Evolutionary conservation across 2,888 invertebrate species (phyloP), one percentile per base, ranked within the genome.

Genomic region (Galeopsomyia nigrocyanea): DNA sequence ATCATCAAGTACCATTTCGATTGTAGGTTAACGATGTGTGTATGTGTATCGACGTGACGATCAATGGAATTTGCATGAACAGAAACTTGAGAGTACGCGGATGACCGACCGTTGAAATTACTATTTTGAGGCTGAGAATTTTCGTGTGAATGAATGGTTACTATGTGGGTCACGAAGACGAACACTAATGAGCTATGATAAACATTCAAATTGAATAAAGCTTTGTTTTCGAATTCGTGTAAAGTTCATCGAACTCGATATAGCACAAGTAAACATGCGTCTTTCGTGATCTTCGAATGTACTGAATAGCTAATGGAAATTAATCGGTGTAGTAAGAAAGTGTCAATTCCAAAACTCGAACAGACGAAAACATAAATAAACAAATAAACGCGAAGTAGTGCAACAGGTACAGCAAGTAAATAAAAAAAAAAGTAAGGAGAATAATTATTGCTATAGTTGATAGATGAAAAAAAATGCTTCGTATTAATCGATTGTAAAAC

Each of bases 41-140:
- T 3, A 47, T 22, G 49, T 62, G 71, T 75, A 75, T 75, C 69
- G 69, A 72, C 69, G 66, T 66, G 46, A 69, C 71, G 75, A 75
- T 75, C 61, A 16, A 39, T 39, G 46, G 46, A 17, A 16, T 49
- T 31, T 13, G 16, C 14, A n/a, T 17, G 1, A 51, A 62, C 3
- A 58, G 31, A 56, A 49, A 13, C 21, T 21, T 57, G 62, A 50
- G 17, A 64, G 14, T 47, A 57, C 5, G 53, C 16, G 62, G 17
- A 63, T 65, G 67, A 76, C 77, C 75, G 77, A 77, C 75, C 77
- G 78, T 77, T 73, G 60, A 76, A 76, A 65, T 73, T 63, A 74
- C 65, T 69, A 67, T 71, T 60, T 10, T 62, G 21, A 63, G 69
- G 72, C n/a, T 39, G 50, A n/a, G n/a, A 21, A 22, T 17, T 13